phyloP scores from a whole-genome alignment of 2,797 vertebrate genomes.

The Siniperca undulata region DNA sequence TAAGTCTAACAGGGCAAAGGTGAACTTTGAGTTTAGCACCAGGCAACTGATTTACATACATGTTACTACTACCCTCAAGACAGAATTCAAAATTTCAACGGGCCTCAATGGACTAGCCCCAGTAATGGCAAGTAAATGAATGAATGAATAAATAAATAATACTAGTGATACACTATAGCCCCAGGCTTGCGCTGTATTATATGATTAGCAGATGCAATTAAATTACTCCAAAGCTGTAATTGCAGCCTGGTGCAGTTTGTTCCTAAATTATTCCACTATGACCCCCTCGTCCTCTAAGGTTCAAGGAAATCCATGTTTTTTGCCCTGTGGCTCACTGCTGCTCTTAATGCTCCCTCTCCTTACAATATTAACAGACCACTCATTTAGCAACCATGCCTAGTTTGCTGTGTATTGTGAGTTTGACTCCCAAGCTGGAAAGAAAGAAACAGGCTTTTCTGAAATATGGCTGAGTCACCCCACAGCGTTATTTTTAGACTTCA shows the following conservation, averaged over 20 bases:
- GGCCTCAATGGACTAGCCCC: constrained; percentile 68
- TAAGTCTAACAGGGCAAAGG: constrained; percentile 53
- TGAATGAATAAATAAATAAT: constrained; percentile 85
- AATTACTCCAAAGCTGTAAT: constrained; percentile 77
- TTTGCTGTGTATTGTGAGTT: constrained; percentile 10
- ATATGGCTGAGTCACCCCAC: constrained; percentile 58
- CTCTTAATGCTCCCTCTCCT: constrained; percentile 47
- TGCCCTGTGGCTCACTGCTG: constrained; percentile 44
- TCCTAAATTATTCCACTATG: constrained; percentile 73
- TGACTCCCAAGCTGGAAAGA: constrained; percentile 1
- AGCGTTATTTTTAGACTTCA: constrained; percentile 74
- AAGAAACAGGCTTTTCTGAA: constrained; percentile 35
- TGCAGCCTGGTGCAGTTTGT: constrained; percentile 74
- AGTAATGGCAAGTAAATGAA: constrained; percentile 79
- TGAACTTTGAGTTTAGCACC: constrained; percentile 71
- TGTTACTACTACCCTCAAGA: constrained; percentile 67
- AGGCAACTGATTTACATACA: constrained; percentile 76
- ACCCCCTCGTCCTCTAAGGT: constrained; percentile 72
- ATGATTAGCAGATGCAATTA: constrained; percentile 84
- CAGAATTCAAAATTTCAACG: constrained; percentile 60
- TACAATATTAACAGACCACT: constrained; percentile 46
- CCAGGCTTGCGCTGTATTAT: constrained; percentile 74
- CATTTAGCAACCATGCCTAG: constrained; percentile 7
- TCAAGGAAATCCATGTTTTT: constrained; percentile 62
- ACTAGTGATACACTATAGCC: constrained; percentile 70